A percentile compares a stretch with the other conserved stretches of the same genome.
Conservation (phyloP, 2,113 vertebrate genomes). For the Pantherophis guttatus region DNA sequence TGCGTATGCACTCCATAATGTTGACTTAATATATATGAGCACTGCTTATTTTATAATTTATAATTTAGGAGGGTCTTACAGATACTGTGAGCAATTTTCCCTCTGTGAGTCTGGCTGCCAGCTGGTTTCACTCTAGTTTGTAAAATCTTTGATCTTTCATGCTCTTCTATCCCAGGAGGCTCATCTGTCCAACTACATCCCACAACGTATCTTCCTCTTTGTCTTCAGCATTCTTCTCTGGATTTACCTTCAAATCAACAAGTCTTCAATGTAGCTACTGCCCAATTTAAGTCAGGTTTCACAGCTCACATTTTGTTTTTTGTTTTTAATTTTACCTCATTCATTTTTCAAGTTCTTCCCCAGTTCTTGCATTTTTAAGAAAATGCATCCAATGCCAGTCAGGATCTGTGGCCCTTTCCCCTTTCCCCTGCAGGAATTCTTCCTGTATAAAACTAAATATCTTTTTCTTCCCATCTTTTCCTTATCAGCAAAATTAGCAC, state of each 20-base stretch:
- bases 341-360: background rate
- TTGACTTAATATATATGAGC: background rate
- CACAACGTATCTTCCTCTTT: background rate
- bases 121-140: background rate
- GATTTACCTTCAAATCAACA: background rate
- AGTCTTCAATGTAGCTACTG: background rate
- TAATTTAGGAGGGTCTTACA: background rate
- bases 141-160: background rate
- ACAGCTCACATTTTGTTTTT: background rate
- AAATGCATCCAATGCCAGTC: background rate
- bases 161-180: background rate
- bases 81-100: background rate
- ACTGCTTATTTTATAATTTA: background rate
- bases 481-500: background rate
- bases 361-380: background rate
- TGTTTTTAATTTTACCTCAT: background rate
- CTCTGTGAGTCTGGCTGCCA: background rate
- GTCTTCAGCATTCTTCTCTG: background rate
- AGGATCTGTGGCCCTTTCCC: background rate
- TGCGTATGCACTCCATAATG: background rate
- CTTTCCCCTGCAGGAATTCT: background rate
- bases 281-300: background rate
- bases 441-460: background rate
- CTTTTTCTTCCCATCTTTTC: background rate
- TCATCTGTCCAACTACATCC: background rate